Evolutionary conservation across 1,140 invertebrate species (phyloP), one percentile per base, ranked within the genome.

Genomic region (Papilio aristodemus): DNA sequence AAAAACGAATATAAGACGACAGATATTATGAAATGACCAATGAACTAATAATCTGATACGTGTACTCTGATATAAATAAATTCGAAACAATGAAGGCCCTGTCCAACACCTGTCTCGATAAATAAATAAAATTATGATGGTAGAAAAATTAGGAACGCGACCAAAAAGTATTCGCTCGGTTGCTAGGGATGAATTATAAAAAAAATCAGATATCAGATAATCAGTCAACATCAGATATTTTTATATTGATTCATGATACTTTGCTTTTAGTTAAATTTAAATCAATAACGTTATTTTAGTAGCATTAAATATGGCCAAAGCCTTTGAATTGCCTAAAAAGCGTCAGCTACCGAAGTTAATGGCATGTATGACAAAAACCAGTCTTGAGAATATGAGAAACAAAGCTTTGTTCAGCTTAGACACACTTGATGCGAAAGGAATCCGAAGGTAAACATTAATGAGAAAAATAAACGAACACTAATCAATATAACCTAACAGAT

Each of bases 281-380:
- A 19, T 19, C 17, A 27, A 14, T 60, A 8, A 60, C n/a, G 2
- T n/a, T n/a, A 6, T n/a, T 59, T 13, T 19, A 62, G 0, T 11
- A 13, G 39, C 37, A 39, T 62, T 25, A 9, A 32, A 57, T 60
- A 77, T 72, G 75, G 36, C 46, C 19, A 41, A 54, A 25, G 54
- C 46, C 60, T 46, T 59, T 9, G 46, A 67, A 36, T 43, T 77
- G n/a, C 68, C 70, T 5, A 79, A 78, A 67, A 80, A 73, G 32
- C 74, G 85, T 0, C 71, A 75, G 14, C 71, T 89, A 27, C 87
- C 89, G 0, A 91, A 90, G 67, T 78, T 91, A 9, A 88, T 88
- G 81, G 87, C 89, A 14, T 91, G 89, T 69, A 86, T 89, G 80
- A 89, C 87, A 0, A 89, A 90, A 70, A 81, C 54, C 9, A 91